Conservation (phyloP, 2,888 invertebrate species). For the Cremastinae sp. region DNA sequence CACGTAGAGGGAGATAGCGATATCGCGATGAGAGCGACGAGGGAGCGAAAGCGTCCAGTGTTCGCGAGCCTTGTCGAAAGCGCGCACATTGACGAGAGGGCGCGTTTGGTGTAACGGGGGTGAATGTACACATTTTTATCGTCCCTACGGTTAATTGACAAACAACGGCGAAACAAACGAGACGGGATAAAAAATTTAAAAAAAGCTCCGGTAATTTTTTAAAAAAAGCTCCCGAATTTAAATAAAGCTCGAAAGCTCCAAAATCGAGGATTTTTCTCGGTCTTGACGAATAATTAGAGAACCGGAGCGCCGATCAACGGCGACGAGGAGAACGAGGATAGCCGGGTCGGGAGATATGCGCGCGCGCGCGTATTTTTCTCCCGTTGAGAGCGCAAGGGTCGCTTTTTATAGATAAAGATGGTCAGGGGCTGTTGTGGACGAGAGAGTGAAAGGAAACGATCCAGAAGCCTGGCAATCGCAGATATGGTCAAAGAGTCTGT, state of each 20-base stretch:
- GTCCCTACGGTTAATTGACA: too few relatives aligned
- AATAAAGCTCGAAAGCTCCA: background rate
- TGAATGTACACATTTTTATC: conserved; percentile 30
- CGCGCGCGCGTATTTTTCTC: conserved; percentile 22
- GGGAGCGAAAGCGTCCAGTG: conserved; percentile 56
- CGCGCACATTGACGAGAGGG: conserved; percentile 44
- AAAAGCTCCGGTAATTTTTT: too few relatives aligned
- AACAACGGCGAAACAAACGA: too few relatives aligned
- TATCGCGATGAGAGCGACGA: conserved; percentile 37
- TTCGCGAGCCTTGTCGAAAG: conserved; percentile 60
- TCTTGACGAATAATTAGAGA: background rate
- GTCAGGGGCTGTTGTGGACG: conserved; percentile 29
- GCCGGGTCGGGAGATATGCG: conserved; percentile 42
- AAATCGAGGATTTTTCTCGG: conserved; percentile 8
- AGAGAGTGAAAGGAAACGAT: conserved; percentile 49
- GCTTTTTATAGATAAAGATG: background rate
- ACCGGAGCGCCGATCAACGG: conserved; percentile 14
- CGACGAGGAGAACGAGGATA: conserved; percentile 29
- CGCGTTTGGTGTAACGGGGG: conserved; percentile 44
- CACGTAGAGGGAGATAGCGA: conserved; percentile 38
- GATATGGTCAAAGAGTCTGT: conserved; percentile 19
- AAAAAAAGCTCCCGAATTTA: too few relatives aligned
- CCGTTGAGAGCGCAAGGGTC: background rate
- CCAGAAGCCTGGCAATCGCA: conserved; percentile 23
- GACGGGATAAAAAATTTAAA: too few relatives aligned